Evolutionary conservation across 2,888 invertebrate genomes (phyloP), one percentile per base, ranked within the genome.

Genomic region (Epirrhoe alternata): DNA sequence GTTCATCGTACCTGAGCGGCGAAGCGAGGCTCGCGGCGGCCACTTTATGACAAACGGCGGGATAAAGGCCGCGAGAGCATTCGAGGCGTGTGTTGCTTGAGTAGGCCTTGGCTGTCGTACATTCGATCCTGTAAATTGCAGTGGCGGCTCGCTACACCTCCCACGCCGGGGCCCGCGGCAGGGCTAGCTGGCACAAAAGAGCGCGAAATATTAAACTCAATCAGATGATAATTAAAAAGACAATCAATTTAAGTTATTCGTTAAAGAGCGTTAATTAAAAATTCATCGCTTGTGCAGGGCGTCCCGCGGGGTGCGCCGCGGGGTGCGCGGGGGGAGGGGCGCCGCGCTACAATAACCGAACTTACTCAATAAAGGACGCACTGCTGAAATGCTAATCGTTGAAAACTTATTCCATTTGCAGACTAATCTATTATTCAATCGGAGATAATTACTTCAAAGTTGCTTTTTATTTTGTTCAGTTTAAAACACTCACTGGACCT

Each of bases 141-240:
- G 61, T 66, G 66, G 49, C 50, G 35, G 4, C 50, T 14, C 52
- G 16, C 55, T 31, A 1, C 31, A 33, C 16, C 24, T n/a, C 7
- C 0, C 38, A 42, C 12, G 12, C 38, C 38, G 10, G 38, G 10
- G 38, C 38, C 12, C 38, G 12, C 38, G 12, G 16, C 64, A 3
- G 24, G 24, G 24, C 38, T 1, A 24, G 35, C 14, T 14, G 14
- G 57, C 60, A 71, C 61, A 69, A 70, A 72, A 68, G 66, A 71
- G 69, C 58, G 67, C 72, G 71, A 73, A 73, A 75, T 70, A 76
- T 75, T 69, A 62, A 72, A 74, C 67, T 71, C 68, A 68, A 71
- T 72, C 69, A 64, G 59, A 66, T 69, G 73, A 66, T 77, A 72
- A 73, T 74, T 72, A 77, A 79, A 78, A 77, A 74, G 66, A 72